Conservation (phyloP, 2,888 invertebrate species). For the Lasioglossum vierecki region DNA sequence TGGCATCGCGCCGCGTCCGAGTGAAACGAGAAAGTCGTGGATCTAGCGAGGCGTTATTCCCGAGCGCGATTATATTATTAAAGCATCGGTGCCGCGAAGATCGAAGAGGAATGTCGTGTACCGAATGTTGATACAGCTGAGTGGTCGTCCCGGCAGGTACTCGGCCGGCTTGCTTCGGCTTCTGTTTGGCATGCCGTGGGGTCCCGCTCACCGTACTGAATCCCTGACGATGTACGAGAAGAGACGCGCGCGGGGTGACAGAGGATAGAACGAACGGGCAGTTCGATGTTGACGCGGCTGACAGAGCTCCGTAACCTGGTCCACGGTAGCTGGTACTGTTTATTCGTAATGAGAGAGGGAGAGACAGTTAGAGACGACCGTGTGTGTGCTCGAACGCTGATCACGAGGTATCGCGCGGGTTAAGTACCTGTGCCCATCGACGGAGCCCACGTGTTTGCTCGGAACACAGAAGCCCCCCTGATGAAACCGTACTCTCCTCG, state of each 20-base stretch:
- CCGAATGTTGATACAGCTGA: conserved; percentile 84
- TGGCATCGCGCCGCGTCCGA: neutral
- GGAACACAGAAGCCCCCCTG: conserved; percentile 70
- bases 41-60: conserved; percentile 54
- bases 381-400: conserved; percentile 58
- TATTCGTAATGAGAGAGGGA: conserved; percentile 71
- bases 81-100: conserved; percentile 73
- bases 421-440: conserved; percentile 67
- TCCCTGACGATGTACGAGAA: conserved; percentile 29
- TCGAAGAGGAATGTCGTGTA: conserved; percentile 83
- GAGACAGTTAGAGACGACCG: conserved; percentile 4
- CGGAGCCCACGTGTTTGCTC: conserved; percentile 70
- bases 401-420: conserved; percentile 66
- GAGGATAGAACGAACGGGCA: conserved; percentile 25
- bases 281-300: conserved; percentile 56
- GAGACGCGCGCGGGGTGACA: conserved; percentile 20
- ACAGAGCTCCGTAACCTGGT: conserved; percentile 50
- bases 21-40: conserved; percentile 13
- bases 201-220: conserved; percentile 46
- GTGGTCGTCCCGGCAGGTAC: conserved; percentile 82
- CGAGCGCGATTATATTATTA: conserved; percentile 76
- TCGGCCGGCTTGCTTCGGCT: conserved; percentile 78
- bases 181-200: conserved; percentile 82
- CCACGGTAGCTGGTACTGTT: conserved; percentile 75
- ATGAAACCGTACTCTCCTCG: conserved; percentile 41